These are phyloP conservation scores for Cetonia aurata DNA, from an alignment of 2,888 invertebrate genomes.

Conservation along the genomic window DNA sequence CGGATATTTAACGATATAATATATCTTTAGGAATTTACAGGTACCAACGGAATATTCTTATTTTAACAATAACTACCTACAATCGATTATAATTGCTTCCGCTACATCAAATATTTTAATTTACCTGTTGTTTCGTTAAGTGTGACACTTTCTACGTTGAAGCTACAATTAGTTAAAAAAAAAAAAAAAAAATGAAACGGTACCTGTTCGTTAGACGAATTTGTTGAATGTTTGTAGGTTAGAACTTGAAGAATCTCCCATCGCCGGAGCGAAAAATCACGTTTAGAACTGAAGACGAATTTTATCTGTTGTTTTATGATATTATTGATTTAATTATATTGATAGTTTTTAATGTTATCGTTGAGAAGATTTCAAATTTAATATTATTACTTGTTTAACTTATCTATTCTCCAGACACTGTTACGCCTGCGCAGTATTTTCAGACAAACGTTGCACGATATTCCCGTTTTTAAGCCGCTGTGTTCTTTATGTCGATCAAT, in stretches of 20 bases:
- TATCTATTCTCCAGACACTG: conserved; percentile 14
- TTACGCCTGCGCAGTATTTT: conserved; percentile 32
- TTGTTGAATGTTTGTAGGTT: conserved; percentile 32
- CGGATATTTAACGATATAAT: conserved; percentile 16
- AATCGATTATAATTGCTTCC: too few species aligned
- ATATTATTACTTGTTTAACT: conserved; percentile 32
- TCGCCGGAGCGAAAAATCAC: conserved; percentile 8
- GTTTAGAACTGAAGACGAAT: conserved; percentile 30
- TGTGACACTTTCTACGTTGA: too few species aligned
- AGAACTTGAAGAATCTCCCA: conserved; percentile 18
- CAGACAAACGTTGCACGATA: conserved; percentile 12
- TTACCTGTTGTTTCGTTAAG: too few species aligned
- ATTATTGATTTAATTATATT: conserved; percentile 36
- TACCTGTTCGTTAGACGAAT: conserved; percentile 26
- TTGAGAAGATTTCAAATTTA: conserved; percentile 38
- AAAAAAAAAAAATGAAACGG: too few species aligned
- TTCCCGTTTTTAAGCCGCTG: too few species aligned
- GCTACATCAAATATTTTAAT: too few species aligned
- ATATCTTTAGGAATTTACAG: conserved; percentile 22
- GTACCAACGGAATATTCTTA: not conserved
- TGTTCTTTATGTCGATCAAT: too few species aligned
- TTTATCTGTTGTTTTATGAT: conserved; percentile 38
- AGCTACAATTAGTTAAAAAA: too few species aligned
- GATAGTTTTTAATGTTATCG: conserved; percentile 38
- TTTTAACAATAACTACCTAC: too few species aligned